Evolutionary conservation across 2,888 invertebrate species (phyloP), one percentile per base, ranked within the genome.

Genomic region (Papilio elwesi): DNA sequence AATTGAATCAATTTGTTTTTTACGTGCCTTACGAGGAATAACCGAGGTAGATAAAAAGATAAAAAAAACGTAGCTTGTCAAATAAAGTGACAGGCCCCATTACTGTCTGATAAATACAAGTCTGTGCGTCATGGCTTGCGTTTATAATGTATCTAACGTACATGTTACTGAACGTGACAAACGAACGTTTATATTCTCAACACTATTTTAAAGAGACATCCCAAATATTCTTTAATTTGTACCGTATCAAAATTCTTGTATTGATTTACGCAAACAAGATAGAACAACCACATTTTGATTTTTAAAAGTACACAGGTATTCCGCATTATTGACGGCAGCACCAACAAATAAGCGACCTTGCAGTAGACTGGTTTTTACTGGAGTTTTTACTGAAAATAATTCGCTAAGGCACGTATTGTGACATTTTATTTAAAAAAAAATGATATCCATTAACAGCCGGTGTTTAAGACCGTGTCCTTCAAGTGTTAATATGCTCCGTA

Each of bases 341-440:
- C 13, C 51, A 8, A 65, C 26, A 51, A 26, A 12, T n/a, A 12
- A 0, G 15, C 59, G 38, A 68, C 68, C 68, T 68, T 59, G 49
- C 1, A 49, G 36, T 68, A 38, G 57, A 59, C 59, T 68, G 59
- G 68, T 68, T 68, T 68, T 59, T 36, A 59, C 59, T 43, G n/a
- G 59, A 68, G 38, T 68, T 68, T 38, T 68, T 68, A 59, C n/a
- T 59, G 68, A 59, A 68, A 68, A 59, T 68, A n/a, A 51, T 68
- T 49, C 49, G 59, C n/a, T 68, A 15, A 9, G 49, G 15, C 59
- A 62, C 68, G 68, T 59, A 68, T 57, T 57, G 68, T 26, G 47
- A 16, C 36, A 51, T 49, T 13, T 38, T 8, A 38, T 65, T 51
- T 51, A 26, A 26, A 26, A 26, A 26, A 26, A 26, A 26, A 26